Percentiles rank a stretch among this genome's conserved stretches.
These are phyloP conservation scores for Gadopsis bispinosus DNA, from an alignment of 2,797 vertebrate species.

Conservation along the genomic window DNA sequence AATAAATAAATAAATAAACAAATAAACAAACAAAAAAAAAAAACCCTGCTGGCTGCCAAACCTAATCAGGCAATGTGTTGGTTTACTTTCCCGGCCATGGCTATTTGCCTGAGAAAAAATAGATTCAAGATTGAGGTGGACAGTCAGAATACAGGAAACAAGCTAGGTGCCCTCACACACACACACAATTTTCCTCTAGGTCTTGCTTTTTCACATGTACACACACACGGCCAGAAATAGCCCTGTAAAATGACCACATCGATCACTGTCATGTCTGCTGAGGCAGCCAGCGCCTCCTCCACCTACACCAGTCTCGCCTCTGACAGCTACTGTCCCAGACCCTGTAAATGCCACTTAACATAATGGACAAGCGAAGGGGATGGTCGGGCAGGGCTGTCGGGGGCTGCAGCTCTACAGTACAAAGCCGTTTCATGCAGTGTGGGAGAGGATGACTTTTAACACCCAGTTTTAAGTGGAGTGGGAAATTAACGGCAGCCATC, in stretches of 20 bases:
- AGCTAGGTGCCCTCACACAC: constrained; percentile 1
- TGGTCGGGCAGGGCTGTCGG: constrained; percentile 7
- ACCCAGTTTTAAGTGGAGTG: background rate
- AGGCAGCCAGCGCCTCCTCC: constrained; percentile 49
- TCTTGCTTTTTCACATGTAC: constrained; percentile 30
- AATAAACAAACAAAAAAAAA: background rate
- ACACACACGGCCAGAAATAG: constrained; percentile 67
- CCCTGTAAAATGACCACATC: constrained; percentile 69
- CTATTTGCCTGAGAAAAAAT: constrained; percentile 55
- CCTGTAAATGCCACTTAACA: constrained; percentile 68
- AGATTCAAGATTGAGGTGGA: constrained; percentile 47
- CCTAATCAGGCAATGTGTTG: constrained; percentile 55
- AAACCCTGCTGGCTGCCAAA: constrained; percentile 39
- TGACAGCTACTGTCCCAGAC: constrained; percentile 68
- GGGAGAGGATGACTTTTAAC: constrained; percentile 33
- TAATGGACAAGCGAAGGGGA: constrained; percentile 61
- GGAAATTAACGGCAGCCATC: constrained; percentile 18
- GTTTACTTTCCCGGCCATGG: constrained; percentile 42
- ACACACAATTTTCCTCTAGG: background rate
- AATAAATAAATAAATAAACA: too few relatives aligned
- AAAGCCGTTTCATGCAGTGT: constrained; percentile 6
- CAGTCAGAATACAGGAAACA: constrained; percentile 39
- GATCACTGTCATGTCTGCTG: constrained; percentile 70
- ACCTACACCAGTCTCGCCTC: constrained; percentile 41
- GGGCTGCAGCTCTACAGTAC: constrained; percentile 9